Conservation (phyloP, 2,113 vertebrate genomes). For the Apeltes quadracus region DNA sequence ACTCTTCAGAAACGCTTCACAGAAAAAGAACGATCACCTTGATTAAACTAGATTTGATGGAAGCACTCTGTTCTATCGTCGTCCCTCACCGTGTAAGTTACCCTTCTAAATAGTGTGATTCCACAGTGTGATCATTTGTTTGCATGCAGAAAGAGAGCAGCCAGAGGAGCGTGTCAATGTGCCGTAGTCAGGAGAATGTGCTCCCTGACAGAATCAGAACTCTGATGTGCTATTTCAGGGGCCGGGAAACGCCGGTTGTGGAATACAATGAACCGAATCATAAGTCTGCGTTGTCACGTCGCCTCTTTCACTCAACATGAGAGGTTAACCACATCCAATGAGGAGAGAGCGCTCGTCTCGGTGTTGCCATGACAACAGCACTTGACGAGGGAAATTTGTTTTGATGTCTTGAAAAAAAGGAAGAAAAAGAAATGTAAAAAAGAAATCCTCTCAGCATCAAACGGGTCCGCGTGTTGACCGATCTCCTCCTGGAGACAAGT, state of each 20-base stretch:
- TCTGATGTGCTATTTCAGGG: conserved; percentile 52
- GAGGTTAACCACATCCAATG: conserved; percentile 50
- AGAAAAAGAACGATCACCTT: neutral
- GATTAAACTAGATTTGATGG: neutral
- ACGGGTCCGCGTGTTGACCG: conserved; percentile 10
- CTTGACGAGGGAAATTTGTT: conserved; percentile 48
- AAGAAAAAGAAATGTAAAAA: neutral
- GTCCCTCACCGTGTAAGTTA: conserved; percentile 4
- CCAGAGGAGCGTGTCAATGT: conserved; percentile 16
- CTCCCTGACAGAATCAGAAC: conserved; percentile 29
- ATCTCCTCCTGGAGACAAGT: neutral
- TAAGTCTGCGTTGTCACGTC: conserved; percentile 38
- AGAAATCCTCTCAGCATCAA: conserved; percentile 11
- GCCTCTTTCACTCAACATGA: conserved; percentile 40
- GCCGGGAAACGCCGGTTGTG: conserved; percentile 30
- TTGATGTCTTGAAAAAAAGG: conserved; percentile 43
- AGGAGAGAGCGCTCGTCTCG: conserved; percentile 32
- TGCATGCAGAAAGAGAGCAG: neutral
- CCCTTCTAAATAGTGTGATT: conserved; percentile 19
- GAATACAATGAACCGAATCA: conserved; percentile 43
- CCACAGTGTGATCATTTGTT: conserved; percentile 2
- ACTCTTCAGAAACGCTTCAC: neutral
- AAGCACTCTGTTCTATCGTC: neutral
- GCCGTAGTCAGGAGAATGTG: conserved; percentile 5
- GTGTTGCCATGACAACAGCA: conserved; percentile 67